phyloP scores from a whole-genome alignment of 2,113 vertebrate genomes.

The Puffinus mauretanicus region DNA sequence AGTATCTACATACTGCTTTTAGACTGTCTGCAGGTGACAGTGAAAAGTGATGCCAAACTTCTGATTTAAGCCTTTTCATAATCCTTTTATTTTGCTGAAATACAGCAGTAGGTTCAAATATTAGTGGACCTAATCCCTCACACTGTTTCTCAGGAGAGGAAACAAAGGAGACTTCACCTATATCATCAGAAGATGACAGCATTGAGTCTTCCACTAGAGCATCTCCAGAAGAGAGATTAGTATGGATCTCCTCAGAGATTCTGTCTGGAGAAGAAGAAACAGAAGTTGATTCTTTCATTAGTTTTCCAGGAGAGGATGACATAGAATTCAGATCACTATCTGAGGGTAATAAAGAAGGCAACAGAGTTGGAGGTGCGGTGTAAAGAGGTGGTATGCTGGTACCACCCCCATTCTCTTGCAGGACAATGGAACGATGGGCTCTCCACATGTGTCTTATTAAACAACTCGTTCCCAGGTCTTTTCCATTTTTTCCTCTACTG shows the following conservation, averaged over 20 bases:
- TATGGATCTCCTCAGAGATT: conserved; percentile 76
- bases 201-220: conserved; percentile 66
- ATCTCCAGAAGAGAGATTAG: conserved; percentile 69
- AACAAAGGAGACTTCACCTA: conserved; percentile 72
- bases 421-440: conserved; percentile 92
- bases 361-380: conserved; percentile 82
- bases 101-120: conserved; percentile 71
- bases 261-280: conserved; percentile 75
- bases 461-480: conserved; percentile 95
- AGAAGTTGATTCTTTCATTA: conserved; percentile 75
- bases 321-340: conserved; percentile 75
- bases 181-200: conserved; percentile 74
- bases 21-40: conserved; percentile 86
- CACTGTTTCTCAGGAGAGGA: conserved; percentile 80
- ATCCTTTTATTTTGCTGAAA: conserved; percentile 94
- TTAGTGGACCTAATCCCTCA: conserved; percentile 60
- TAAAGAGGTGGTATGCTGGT: conserved; percentile 86
- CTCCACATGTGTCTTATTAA: conserved; percentile 97
- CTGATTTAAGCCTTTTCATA: conserved; percentile 92
- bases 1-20: conserved; percentile 93
- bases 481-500: conserved; percentile 95
- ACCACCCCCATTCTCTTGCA: conserved; percentile 92
- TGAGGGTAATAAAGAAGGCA: conserved; percentile 78
- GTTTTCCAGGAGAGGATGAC: conserved; percentile 83
- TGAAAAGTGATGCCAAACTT: conserved; percentile 95